Evolutionary conservation across 2,888 invertebrate species (phyloP).

Genomic region (Drosophila niveifrons): DNA sequence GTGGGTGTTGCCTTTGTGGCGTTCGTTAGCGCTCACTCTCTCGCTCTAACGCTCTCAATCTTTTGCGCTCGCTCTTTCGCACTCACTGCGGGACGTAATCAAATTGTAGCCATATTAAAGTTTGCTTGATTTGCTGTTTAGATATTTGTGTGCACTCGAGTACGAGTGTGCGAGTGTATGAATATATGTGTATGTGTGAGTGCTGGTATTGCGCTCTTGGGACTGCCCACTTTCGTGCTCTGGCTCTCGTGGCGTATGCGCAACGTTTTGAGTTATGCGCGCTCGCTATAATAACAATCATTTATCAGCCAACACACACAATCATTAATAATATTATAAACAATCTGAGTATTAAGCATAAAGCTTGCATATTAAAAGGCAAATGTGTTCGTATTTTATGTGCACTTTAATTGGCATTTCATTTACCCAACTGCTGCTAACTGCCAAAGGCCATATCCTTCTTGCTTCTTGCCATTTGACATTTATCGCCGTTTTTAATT

Average conservation of each 20-base stretch:
- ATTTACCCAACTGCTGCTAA: constrained; percentile 27
- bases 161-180: constrained; percentile 8
- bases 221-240: constrained; percentile 78
- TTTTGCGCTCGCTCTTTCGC: constrained; percentile 30
- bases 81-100: constrained; percentile 55
- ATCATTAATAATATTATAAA: constrained; percentile 50
- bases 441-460: background rate
- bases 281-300: constrained; percentile 58
- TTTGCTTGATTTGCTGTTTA: constrained; percentile 80
- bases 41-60: constrained; percentile 10
- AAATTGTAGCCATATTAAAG: constrained; percentile 78
- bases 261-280: constrained; percentile 55
- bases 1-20: constrained; percentile 74
- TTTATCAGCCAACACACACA: constrained; percentile 44
- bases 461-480: constrained; percentile 14
- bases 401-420: constrained; percentile 62
- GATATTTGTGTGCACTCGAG: constrained; percentile 51
- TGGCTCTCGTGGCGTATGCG: constrained; percentile 68
- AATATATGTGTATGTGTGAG: constrained; percentile 16
- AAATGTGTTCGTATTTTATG: constrained; percentile 50
- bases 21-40: constrained; percentile 24
- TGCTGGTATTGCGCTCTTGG: constrained; percentile 63
- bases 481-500: constrained; percentile 38
- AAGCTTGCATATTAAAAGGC: constrained; percentile 31
- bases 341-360: constrained; percentile 52